phyloP scores from a whole-genome alignment of 2,888 invertebrate genomes.

The Neoaliturus tenellus region DNA sequence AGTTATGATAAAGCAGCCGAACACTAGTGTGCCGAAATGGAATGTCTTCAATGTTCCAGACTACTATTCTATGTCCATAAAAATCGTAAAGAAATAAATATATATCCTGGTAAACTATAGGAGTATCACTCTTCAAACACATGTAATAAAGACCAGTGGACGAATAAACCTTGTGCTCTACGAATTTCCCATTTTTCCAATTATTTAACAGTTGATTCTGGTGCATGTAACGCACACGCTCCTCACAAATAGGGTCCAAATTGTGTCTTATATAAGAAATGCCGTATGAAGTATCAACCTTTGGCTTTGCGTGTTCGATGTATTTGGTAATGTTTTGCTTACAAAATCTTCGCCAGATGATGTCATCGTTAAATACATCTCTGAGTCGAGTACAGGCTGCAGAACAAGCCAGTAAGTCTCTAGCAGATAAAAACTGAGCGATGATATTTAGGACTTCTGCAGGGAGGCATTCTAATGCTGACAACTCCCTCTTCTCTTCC shows the following conservation, averaged over 20 bases:
- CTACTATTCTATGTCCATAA: constrained; percentile 21
- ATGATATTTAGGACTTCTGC: constrained; percentile 22
- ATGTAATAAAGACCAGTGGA: constrained; percentile 31
- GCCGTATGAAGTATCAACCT: not conserved
- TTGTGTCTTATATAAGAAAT: constrained; percentile 7
- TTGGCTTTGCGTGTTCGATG: not conserved
- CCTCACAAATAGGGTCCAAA: not conserved
- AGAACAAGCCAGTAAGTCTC: constrained; percentile 18
- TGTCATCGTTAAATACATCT: constrained; percentile 19
- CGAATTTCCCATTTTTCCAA: constrained; percentile 38
- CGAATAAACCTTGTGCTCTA: constrained; percentile 29
- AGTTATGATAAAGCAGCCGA: constrained; percentile 33
- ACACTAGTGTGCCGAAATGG: constrained; percentile 30
- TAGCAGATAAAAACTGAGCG: not conserved
- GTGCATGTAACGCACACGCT: constrained; percentile 4
- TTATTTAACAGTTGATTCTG: constrained; percentile 36
- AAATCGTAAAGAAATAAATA: constrained; percentile 46
- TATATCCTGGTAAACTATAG: constrained; percentile 11
- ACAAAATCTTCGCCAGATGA: constrained; percentile 39
- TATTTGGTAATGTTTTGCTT: not conserved
- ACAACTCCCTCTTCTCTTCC: not conserved
- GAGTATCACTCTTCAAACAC: constrained; percentile 30
- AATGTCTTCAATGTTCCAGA: constrained; percentile 36
- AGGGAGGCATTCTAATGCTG: constrained; percentile 11
- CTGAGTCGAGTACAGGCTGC: constrained; percentile 25